Conservation (phyloP, 2,113 vertebrate species). For the Astur gentilis region DNA sequence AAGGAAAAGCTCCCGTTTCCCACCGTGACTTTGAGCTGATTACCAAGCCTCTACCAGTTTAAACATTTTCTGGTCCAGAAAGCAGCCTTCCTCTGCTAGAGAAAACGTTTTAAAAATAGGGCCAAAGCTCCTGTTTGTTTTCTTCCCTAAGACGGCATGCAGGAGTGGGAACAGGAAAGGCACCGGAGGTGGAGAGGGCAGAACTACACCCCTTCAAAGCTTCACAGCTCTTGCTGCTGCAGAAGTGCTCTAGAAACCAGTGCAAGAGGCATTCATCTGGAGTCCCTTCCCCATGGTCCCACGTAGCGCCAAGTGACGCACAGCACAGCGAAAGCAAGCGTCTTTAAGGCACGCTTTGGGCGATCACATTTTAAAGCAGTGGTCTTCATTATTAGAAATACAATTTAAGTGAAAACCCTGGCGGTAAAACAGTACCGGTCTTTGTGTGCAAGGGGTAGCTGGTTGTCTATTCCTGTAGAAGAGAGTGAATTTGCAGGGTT, state of each 20-base stretch:
- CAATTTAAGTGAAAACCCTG: not conserved
- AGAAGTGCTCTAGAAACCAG: not conserved
- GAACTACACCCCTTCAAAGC: not conserved
- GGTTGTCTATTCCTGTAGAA: not conserved
- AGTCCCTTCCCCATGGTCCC: not conserved
- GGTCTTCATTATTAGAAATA: not conserved
- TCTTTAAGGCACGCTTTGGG: not conserved
- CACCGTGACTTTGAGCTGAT: not conserved
- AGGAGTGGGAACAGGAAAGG: not conserved
- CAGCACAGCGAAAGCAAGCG: not conserved
- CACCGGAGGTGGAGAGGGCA: not conserved
- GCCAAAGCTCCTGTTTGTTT: not conserved
- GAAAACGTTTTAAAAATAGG: not conserved
- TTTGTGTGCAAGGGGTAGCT: not conserved
- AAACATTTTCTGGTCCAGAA: not conserved
- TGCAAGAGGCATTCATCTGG: not conserved
- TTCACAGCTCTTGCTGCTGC: not conserved
- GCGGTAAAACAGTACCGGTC: not conserved
- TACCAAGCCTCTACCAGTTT: not conserved
- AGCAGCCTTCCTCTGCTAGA: not conserved
- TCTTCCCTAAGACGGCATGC: not conserved
- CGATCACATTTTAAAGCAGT: not conserved
- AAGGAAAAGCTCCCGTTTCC: not conserved
- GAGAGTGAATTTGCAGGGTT: not conserved
- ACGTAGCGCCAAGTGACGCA: fast-evolving